Base-by-base conservation (phyloP, 2,113 vertebrate species). In the Scatophagus argus region DNA sequence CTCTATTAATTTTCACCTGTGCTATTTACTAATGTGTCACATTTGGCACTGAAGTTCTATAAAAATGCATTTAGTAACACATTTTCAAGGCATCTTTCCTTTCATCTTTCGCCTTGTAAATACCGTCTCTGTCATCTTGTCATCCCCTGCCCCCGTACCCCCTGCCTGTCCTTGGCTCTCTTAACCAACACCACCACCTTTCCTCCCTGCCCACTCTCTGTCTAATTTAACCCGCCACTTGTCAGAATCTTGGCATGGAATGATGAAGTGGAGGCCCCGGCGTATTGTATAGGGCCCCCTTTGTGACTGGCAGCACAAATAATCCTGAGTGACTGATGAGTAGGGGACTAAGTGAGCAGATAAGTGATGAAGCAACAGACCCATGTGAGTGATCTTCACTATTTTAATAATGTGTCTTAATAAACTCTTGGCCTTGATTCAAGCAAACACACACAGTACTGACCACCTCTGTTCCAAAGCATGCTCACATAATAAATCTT, bases 241-340 rank as follows among this genome's bases (percentile, higher is more conserved):
- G 88, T 91, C 88, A 91, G 76, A 71, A 87, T 63, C 77, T 87
- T 89, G 82, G 89, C 83, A 77, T 71, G 65, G 70, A 61, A 76
- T 75, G 79, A 88, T 72, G 76, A 82, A 88, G 65, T 87, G 27
- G 70, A 74, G 83, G 87, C 79, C 77, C 38, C 31, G 2, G 68
- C 54, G 63, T 89, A 81, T 72, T 41, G 66, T 71, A 60, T 23
- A 32, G 77, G 80, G 55, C 70, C 83, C 79, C 75, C 52, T 61
- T 43, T 69, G 77, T 78, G 68, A 87, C 74, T 65, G 86, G 67
- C 68, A 41, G 76, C 36, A 68, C 23, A 71, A 90, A 87, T 89
- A 88, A 88, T 83, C 85, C 74, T 66, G 81, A 83, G 70, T 89
- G 90, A 91, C 62, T 80, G 79, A 90, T 87, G 83, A 87, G 74